A percentile compares a stretch with the other conserved stretches of the same genome.
Evolutionary conservation across 2,797 vertebrate genomes (phyloP).

Genomic region (Telmatherina bonti): DNA sequence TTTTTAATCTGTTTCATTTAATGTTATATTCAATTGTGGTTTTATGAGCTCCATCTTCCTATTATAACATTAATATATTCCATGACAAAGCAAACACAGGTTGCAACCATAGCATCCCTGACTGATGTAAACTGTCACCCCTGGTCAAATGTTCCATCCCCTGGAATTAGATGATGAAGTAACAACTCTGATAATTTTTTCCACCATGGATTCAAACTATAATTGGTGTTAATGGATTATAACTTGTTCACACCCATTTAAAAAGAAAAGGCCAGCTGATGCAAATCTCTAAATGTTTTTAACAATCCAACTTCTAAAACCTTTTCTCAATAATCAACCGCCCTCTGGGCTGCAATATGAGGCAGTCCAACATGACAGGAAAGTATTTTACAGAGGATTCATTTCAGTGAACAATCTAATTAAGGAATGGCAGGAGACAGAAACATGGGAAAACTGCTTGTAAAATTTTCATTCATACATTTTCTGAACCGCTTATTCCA

Average conservation of each 20-base stretch:
- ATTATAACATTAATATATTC: not conserved
- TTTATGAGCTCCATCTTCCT: not conserved
- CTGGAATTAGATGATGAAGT: not conserved
- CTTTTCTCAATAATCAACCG: constrained; percentile 12
- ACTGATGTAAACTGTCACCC: not conserved
- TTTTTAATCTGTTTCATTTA: not conserved
- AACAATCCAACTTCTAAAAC: not conserved
- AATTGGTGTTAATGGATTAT: not conserved
- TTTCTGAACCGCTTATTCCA: too few relatives aligned
- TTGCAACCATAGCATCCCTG: too few relatives aligned
- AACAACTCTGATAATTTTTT: not conserved
- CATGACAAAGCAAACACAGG: not conserved
- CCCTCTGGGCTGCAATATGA: not conserved
- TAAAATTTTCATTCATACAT: not conserved
- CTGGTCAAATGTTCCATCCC: not conserved
- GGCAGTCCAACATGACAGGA: not conserved
- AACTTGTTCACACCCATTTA: constrained; percentile 4
- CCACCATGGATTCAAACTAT: not conserved
- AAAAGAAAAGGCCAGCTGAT: constrained; percentile 14
- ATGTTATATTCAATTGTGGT: not conserved
- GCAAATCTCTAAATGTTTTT: constrained; percentile 15
- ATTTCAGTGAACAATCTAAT: not conserved
- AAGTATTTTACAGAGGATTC: too few relatives aligned
- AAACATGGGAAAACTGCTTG: not conserved
- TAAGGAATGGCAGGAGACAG: not conserved